Base-by-base conservation (phyloP, 2,888 invertebrate species). In the Chromoteleia sp. region DNA sequence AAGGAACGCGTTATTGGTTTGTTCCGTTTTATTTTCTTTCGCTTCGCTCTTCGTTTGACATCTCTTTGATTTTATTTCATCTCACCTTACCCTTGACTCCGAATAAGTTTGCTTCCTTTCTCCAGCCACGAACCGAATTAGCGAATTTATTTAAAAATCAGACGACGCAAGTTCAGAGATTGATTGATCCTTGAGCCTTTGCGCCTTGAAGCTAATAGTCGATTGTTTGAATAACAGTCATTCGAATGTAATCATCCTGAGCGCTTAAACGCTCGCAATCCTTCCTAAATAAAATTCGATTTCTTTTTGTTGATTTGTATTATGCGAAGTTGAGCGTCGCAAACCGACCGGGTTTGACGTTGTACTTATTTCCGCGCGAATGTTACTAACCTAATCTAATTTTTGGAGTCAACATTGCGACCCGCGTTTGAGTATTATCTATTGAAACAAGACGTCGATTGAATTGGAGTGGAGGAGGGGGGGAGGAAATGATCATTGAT, bases 1-100 rank as follows among this genome's bases (percentile, higher is more conserved):
- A 58, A 58, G 67, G 67, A 43, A 41, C 39, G 7, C 56, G 58
- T 52, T 58, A 65, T 65, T 65, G 65, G 56, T 58, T 75, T 65
- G 61, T 36, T 29, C 14, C 10, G 39, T 56, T 74, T 74, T 74
- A 59, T 67, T 75, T 50, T 58, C 30, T 70, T 58, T 25, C 58
- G 36, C 48, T 15, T 25, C 12, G 63, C 61, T 21, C 52, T 56
- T 61, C 33, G 45, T 63, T 63, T 61, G 14, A 4, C 12, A 14
- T 39, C 14, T 15, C 41, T 67, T 33, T 75, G 58, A 75, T 58
- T 75, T 63, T 45, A 41, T 50, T 30, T 67, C 14, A 17, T 43
- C 30, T 19, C 29, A 14, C 29, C 65, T 56, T 30, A 45, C 48
- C 63, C 48, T 56, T 65, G 45, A 63, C 63, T 54, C 19, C 4